Base-by-base conservation (phyloP, 2,797 vertebrate genomes). In the Manis pentadactyla region DNA sequence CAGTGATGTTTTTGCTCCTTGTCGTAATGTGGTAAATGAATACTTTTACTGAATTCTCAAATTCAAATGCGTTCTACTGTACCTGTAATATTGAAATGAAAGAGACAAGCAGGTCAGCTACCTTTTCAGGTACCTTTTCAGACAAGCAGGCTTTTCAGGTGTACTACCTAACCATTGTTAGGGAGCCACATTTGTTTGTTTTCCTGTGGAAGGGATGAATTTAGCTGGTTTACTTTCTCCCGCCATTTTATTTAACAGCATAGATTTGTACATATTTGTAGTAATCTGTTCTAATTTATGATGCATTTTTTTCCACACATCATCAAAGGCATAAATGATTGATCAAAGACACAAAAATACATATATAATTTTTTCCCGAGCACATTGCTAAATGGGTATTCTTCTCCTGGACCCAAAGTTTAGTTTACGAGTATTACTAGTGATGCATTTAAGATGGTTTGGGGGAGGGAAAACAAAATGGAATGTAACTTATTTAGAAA, bases 1-100 rank as follows among this genome's bases (percentile, higher is more conserved):
- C 99, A 99, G 99, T 4, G 99, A 99, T 86, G 98, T 99, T 94
- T 99, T 99, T 98, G 99, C 99, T 97, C 99, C 99, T 59, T 99
- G 99, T 98, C 99, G 99, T 97, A 99, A 99, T 87, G 99, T 99
- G 99, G 99, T 99, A 98, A 99, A 99, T 99, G 34, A 88, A 37
- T 51, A 53, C 12, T 97, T 97, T 98, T 78, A 73, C 90, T 95
- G 71, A 96, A 88, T 46, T 96, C 46, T 64, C n/a, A 46, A 49
- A 85, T 57, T 64, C 61, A 23, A 57, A 57, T 5, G 37, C 8
- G 2, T 66, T 68, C 69, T 21, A 81, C 5, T 89, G 6, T 71
- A 3, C 92, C 4, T 93, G 31, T 19, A 51, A 34, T 90, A 91
- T 5, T 17, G 93, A 89, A 13, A 91, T 46, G 37, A 79, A 61